These are phyloP conservation scores for Pollachius pollachius DNA, from an alignment of 2,113 vertebrate genomes.

Conservation along the genomic window DNA sequence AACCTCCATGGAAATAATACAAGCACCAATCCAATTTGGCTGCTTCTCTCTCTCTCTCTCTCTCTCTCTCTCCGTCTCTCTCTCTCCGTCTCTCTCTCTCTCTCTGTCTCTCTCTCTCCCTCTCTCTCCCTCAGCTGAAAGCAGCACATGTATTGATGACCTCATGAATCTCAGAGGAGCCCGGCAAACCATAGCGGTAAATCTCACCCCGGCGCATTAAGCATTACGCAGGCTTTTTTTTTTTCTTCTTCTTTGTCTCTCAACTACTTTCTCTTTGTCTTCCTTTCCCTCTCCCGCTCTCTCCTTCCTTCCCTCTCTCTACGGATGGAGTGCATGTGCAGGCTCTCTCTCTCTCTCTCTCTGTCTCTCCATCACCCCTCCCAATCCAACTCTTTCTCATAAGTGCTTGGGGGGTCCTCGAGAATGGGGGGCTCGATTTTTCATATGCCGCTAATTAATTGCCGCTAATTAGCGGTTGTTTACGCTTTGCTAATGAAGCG, in stretches of 20 bases:
- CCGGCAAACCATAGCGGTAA: slow-evolving; percentile 54
- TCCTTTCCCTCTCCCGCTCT: slow-evolving; percentile 17
- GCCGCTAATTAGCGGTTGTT: slow-evolving; percentile 59
- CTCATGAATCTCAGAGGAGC: slow-evolving; percentile 63
- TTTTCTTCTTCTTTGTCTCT: slow-evolving; percentile 15
- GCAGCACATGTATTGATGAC: slow-evolving; percentile 60
- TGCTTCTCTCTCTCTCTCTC: slow-evolving; percentile 13
- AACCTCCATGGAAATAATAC: slow-evolving; percentile 56
- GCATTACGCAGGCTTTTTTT: slow-evolving; percentile 45
- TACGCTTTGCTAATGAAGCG: slow-evolving; percentile 59
- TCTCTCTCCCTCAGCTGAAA: slow-evolving; percentile 53
- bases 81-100: slow-evolving; percentile 39
- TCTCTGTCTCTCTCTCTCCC: slow-evolving; percentile 18
- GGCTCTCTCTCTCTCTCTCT: neutral
- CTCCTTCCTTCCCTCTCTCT: slow-evolving; percentile 11
- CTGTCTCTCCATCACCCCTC: neutral
- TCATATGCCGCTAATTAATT: slow-evolving; percentile 57
- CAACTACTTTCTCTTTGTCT: neutral
- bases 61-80: slow-evolving; percentile 21
- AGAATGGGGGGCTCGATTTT: slow-evolving; percentile 37
- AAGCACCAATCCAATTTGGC: slow-evolving; percentile 59
- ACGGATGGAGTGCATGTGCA: too few relatives aligned
- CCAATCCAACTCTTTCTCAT: slow-evolving; percentile 4
- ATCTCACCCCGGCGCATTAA: slow-evolving; percentile 57
- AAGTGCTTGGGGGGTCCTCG: slow-evolving; percentile 32